Conservation (phyloP, 2,797 vertebrate species). For the Trachops cirrhosus region DNA sequence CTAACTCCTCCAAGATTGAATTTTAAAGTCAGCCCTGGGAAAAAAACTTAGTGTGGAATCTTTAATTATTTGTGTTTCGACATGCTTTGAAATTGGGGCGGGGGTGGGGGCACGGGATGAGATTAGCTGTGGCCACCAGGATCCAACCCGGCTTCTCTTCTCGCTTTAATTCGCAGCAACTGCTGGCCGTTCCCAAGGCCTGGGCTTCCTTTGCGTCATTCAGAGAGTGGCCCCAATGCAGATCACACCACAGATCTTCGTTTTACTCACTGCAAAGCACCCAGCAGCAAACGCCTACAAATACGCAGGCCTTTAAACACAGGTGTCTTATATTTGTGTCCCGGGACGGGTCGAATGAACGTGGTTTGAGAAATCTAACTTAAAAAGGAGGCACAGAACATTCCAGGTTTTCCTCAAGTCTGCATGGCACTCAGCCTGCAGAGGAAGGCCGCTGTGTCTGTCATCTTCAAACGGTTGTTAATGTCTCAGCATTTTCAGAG, state of each 20-base stretch:
- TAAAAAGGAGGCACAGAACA: background rate
- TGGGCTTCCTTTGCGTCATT: background rate
- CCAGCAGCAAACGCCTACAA: background rate
- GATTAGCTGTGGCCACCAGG: background rate
- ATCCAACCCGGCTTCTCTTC: background rate
- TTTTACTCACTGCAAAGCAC: background rate
- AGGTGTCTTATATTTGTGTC: background rate
- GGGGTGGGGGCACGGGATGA: background rate
- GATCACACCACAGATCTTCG: background rate
- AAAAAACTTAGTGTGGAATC: background rate
- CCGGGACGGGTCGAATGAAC: background rate
- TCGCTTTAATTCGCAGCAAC: background rate
- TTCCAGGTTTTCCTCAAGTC: background rate
- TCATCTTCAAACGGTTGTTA: constrained; percentile 25
- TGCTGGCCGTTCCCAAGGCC: background rate
- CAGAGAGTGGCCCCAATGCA: background rate
- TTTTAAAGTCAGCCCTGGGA: background rate
- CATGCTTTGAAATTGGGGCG: background rate
- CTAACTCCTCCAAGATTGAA: background rate
- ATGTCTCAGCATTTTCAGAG: constrained; percentile 15
- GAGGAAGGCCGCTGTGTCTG: background rate
- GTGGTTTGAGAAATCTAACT: background rate
- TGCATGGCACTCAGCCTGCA: background rate
- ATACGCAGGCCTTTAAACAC: background rate
- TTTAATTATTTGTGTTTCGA: background rate